Evolutionary conservation across 2,797 vertebrate genomes (phyloP).

Genomic region (Rhynchotus rufescens): DNA sequence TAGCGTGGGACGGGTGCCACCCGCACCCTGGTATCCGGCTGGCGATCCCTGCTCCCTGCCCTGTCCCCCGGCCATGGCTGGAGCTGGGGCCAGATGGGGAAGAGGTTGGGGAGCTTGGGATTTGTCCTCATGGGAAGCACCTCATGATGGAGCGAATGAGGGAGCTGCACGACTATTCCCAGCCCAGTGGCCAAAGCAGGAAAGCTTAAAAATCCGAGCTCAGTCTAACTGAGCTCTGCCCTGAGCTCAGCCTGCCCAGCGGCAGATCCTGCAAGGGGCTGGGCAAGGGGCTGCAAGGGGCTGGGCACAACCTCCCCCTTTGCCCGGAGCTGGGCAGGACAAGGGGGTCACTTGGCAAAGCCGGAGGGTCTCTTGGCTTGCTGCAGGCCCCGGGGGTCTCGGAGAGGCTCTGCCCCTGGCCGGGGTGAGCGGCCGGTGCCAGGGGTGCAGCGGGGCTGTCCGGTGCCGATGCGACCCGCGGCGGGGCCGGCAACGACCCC

Average conservation of each 20-base stretch:
- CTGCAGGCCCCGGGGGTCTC: fast-evolving
- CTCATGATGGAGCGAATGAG: neutral
- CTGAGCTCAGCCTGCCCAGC: no score
- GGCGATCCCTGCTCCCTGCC: neutral
- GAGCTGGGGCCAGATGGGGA: neutral
- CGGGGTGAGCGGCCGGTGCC: fast-evolving
- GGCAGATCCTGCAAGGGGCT: neutral
- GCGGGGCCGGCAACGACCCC: neutral
- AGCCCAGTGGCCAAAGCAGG: neutral
- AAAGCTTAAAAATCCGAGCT: neutral
- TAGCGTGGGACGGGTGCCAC: neutral
- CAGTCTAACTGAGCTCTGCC: no score
- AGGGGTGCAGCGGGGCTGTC: neutral
- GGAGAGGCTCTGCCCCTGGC: neutral
- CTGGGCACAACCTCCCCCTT: neutral
- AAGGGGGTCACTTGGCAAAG: neutral
- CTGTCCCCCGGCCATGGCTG: neutral
- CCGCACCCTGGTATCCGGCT: neutral
- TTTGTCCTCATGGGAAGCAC: neutral
- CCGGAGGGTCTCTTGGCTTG: neutral
- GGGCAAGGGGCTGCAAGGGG: neutral
- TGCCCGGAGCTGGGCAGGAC: neutral
- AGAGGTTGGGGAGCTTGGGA: neutral
- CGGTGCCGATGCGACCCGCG: no score
- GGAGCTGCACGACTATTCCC: neutral